phyloP scores from a whole-genome alignment of 1,140 invertebrate species.

The Solen grandis region DNA sequence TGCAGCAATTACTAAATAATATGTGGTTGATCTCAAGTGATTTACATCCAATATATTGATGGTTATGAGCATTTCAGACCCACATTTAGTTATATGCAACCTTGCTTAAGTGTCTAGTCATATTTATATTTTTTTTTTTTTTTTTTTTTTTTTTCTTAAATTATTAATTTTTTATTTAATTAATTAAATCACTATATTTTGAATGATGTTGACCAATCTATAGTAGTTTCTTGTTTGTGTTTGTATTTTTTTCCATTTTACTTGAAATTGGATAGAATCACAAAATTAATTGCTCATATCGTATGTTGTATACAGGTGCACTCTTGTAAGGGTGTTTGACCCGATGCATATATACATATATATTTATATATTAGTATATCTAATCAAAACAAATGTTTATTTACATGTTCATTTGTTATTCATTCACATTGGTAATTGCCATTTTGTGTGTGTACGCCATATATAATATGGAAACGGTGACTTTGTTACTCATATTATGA shows the following conservation, averaged over 20 bases:
- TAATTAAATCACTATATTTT: slow-evolving; percentile 60
- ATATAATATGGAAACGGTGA: slow-evolving; percentile 4
- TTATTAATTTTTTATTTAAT: slow-evolving; percentile 59
- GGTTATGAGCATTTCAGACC: no score
- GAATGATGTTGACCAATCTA: slow-evolving; percentile 62
- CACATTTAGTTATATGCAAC: no score
- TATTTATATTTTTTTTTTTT: slow-evolving; percentile 68
- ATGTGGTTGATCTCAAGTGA: no score
- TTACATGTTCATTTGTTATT: slow-evolving; percentile 48
- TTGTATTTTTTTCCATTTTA: slow-evolving; percentile 56
- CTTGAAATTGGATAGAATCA: slow-evolving; percentile 44
- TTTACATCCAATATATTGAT: no score
- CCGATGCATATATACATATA: slow-evolving; percentile 60
- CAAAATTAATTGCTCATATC: slow-evolving; percentile 35
- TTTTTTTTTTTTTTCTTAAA: slow-evolving; percentile 78
- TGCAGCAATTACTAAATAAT: no score
- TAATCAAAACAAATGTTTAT: slow-evolving; percentile 57
- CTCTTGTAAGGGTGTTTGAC: slow-evolving; percentile 41
- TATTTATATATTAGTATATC: slow-evolving; percentile 47
- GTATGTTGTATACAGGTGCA: slow-evolving; percentile 12
- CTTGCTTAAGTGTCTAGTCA: slow-evolving; percentile 72
- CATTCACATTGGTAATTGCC: slow-evolving; percentile 40
- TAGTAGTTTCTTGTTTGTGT: slow-evolving; percentile 49
- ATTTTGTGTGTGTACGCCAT: slow-evolving; percentile 31
- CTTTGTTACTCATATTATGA: slow-evolving; percentile 18